Evolutionary conservation across 2,797 vertebrate species (phyloP).

Genomic region (Leptoclinus maculatus): DNA sequence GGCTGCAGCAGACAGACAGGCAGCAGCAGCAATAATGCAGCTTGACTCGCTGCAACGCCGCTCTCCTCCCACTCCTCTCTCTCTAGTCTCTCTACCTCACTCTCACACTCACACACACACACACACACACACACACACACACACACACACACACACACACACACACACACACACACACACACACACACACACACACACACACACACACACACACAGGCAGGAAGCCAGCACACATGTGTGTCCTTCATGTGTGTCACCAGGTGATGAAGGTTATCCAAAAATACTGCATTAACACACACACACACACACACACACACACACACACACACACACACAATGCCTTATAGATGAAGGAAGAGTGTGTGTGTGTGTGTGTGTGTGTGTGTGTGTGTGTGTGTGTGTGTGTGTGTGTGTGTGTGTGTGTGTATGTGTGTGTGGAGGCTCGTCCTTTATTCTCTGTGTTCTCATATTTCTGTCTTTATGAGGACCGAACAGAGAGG

Average conservation of each 20-base stretch:
- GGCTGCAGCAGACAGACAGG: slow-evolving; percentile 67
- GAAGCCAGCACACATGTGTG: slow-evolving; percentile 56
- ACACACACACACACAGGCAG: slow-evolving; percentile 46
- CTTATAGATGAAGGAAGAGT: slow-evolving; percentile 25
- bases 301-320: slow-evolving; percentile 13
- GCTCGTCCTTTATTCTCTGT: slow-evolving; percentile 50
- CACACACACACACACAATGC: slow-evolving; percentile 9
- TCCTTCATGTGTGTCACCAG: slow-evolving; percentile 62
- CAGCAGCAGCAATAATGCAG: slow-evolving; percentile 65
- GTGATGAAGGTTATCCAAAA: slow-evolving; percentile 72
- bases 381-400: neutral
- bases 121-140: slow-evolving; percentile 1
- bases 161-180: slow-evolving; percentile 17
- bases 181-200: slow-evolving; percentile 10
- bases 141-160: slow-evolving; percentile 12
- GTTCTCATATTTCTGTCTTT: slow-evolving; percentile 14
- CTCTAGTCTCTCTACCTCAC: neutral
- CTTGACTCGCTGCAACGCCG: slow-evolving; percentile 38
- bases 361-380: neutral
- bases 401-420: neutral
- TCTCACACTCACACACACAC: slow-evolving; percentile 9
- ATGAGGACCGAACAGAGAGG: neutral
- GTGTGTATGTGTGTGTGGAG: neutral
- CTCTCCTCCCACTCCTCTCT: slow-evolving; percentile 48
- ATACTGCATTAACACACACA: slow-evolving; percentile 29